Conservation (phyloP, 2,888 invertebrate species). For the Ennomos erosarius region DNA sequence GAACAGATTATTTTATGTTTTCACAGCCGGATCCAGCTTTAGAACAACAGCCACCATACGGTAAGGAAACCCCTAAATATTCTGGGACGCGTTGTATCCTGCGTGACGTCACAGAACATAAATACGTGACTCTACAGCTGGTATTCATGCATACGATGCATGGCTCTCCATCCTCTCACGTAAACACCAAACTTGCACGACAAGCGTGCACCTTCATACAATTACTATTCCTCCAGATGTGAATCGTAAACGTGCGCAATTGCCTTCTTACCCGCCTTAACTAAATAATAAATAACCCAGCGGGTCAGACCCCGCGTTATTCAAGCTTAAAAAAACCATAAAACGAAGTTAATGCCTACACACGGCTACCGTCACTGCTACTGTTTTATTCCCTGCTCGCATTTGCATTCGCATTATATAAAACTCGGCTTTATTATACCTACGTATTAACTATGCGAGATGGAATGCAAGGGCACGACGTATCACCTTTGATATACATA, state of each 20-base stretch:
- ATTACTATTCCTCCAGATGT: conserved; percentile 1
- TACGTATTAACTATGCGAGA: conserved; percentile 11
- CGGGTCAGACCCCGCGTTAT: conserved; percentile 16
- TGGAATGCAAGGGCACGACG: conserved; percentile 10
- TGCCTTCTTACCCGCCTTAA: conserved; percentile 17
- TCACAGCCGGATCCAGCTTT: too few species aligned
- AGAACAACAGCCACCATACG: too few species aligned
- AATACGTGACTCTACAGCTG: too few species aligned
- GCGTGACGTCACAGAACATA: too few species aligned
- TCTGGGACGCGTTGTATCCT: too few species aligned
- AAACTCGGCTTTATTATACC: conserved; percentile 11
- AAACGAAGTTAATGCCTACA: conserved; percentile 24
- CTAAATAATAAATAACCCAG: conserved; percentile 28
- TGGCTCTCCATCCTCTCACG: too few species aligned
- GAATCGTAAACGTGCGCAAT: conserved; percentile 16
- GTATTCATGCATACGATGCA: too few species aligned
- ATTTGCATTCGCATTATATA: conserved; percentile 24
- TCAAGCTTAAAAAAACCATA: conserved; percentile 29
- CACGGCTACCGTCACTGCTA: conserved; percentile 13
- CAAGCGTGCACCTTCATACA: neutral
- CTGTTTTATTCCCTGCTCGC: conserved; percentile 15
- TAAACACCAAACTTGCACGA: neutral
- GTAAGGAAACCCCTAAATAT: too few species aligned
- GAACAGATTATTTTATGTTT: too few species aligned
- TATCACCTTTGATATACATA: conserved; percentile 5